These are phyloP conservation scores for Climacteris rufus DNA, from an alignment of 2,113 vertebrate genomes.

Conservation along the genomic window DNA sequence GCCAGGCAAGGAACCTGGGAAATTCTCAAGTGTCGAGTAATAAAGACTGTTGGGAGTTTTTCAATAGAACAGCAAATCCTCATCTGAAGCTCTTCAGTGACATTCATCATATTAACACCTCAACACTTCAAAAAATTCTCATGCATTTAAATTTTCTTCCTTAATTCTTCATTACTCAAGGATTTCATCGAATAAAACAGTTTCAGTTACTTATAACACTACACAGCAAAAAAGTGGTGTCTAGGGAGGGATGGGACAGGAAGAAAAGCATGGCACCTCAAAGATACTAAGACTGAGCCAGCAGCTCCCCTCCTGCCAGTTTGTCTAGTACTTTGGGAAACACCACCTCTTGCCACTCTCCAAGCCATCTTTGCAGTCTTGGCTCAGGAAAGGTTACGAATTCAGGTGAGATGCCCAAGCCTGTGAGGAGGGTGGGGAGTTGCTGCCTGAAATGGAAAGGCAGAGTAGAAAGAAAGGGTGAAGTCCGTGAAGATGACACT, in stretches of 20 bases:
- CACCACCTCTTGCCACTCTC: neutral
- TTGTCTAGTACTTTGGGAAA: neutral
- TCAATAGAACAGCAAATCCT: neutral
- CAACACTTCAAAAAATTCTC: neutral
- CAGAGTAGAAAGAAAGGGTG: neutral
- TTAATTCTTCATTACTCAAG: neutral
- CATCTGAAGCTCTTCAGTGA: neutral
- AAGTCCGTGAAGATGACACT: neutral
- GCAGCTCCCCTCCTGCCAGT: neutral
- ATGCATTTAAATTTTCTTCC: neutral
- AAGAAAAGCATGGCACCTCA: neutral
- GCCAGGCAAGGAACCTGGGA: neutral
- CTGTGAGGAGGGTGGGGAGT: neutral
- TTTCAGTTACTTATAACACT: neutral
- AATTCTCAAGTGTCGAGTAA: neutral
- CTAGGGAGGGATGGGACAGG: neutral
- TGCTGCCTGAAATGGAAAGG: neutral
- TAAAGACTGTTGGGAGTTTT: neutral
- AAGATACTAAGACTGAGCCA: neutral
- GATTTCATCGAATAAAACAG: fast-evolving
- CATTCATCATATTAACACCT: neutral
- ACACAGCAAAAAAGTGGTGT: neutral
- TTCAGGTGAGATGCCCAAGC: neutral
- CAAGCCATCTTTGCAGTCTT: neutral
- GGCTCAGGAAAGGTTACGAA: neutral